These are phyloP conservation scores for Drosophila bunnanda DNA, from an alignment of 2,888 invertebrate species.

Conservation along the genomic window DNA sequence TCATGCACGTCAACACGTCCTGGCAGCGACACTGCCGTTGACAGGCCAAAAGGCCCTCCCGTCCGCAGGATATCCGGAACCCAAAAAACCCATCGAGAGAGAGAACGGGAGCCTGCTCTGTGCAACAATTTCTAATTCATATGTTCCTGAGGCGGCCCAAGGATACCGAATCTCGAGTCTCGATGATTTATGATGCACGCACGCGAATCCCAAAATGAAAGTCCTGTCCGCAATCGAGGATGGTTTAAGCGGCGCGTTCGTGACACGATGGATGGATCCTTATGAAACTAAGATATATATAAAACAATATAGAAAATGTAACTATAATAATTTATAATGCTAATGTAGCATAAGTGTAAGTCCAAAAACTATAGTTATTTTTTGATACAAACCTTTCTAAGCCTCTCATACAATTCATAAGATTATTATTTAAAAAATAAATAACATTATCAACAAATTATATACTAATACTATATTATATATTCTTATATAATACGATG, in stretches of 20 bases:
- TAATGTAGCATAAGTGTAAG: too few species aligned
- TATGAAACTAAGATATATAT: background rate
- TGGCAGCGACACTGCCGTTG: conserved; percentile 61
- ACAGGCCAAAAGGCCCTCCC: conserved; percentile 48
- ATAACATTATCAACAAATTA: background rate
- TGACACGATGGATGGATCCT: conserved; percentile 3
- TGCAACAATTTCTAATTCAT: conserved; percentile 77
- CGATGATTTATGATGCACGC: conserved; percentile 71
- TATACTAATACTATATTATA: background rate
- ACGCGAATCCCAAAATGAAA: conserved; percentile 68
- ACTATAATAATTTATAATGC: too few species aligned
- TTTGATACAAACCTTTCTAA: too few species aligned
- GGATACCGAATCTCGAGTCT: conserved; percentile 23
- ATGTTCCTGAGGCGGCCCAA: conserved; percentile 58
- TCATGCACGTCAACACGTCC: conserved; percentile 81
- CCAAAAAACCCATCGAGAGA: background rate
- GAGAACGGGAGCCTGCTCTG: background rate
- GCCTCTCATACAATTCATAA: too few species aligned
- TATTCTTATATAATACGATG: background rate
- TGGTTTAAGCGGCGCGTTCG: background rate
- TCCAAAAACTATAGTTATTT: too few species aligned
- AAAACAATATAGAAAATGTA: too few species aligned
- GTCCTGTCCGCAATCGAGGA: conserved; percentile 32
- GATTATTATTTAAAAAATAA: too few species aligned
- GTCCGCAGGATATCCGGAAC: conserved; percentile 11